Percentiles rank a stretch among this genome's conserved stretches.
Conservation (phyloP, 2,888 invertebrate genomes). For the Ectropis crepuscularia region DNA sequence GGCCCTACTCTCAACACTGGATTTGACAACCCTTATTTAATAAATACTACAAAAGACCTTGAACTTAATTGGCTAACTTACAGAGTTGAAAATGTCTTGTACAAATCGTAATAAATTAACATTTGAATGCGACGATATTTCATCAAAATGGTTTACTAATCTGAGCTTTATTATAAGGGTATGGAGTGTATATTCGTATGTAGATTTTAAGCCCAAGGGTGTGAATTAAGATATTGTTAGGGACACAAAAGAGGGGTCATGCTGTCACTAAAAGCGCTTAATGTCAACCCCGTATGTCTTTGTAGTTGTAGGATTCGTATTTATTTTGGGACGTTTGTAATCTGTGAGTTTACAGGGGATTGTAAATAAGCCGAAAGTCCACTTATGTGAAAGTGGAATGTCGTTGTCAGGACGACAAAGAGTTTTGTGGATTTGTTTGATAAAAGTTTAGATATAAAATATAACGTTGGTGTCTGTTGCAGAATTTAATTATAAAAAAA, state of each 20-base stretch:
- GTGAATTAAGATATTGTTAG: slow-evolving; percentile 81
- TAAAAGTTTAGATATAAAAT: slow-evolving; percentile 4
- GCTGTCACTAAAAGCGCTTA: slow-evolving; percentile 66
- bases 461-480: neutral
- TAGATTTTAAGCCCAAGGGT: slow-evolving; percentile 67
- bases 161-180: slow-evolving; percentile 32
- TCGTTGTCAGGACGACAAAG: slow-evolving; percentile 28
- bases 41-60: slow-evolving; percentile 38
- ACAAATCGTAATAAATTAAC: slow-evolving; percentile 58
- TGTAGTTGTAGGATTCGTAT: slow-evolving; percentile 67
- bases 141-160: slow-evolving; percentile 29
- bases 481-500: too few relatives aligned
- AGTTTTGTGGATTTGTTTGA: slow-evolving; percentile 19
- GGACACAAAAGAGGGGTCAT: slow-evolving; percentile 62
- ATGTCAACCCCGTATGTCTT: slow-evolving; percentile 76
- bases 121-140: slow-evolving; percentile 59
- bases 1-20: slow-evolving; percentile 66
- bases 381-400: slow-evolving; percentile 30
- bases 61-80: slow-evolving; percentile 34
- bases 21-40: slow-evolving; percentile 72
- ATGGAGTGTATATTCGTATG: slow-evolving; percentile 47
- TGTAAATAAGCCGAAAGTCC: slow-evolving; percentile 32
- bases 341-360: slow-evolving; percentile 32
- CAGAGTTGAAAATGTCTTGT: slow-evolving; percentile 50
- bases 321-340: slow-evolving; percentile 48